Conservation (phyloP, 1,140 invertebrate genomes). For the Trinorchestia longiramus region DNA sequence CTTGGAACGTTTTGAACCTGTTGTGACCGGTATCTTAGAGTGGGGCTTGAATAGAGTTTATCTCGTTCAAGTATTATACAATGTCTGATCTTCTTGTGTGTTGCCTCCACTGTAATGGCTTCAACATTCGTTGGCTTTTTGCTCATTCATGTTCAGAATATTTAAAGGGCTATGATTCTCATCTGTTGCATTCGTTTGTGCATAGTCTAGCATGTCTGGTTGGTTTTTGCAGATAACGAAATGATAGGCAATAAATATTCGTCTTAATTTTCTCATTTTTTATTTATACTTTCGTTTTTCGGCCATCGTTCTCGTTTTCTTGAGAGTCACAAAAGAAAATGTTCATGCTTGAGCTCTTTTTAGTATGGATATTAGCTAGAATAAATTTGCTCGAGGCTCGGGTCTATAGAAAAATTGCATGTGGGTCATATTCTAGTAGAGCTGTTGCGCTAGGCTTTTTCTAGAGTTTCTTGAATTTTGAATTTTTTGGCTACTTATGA, state of each 20-base stretch:
- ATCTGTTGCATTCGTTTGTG: not conserved
- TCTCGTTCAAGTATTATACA: not conserved
- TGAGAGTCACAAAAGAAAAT: not conserved
- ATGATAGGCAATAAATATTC: not conserved
- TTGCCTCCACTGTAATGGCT: not conserved
- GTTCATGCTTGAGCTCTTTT: not conserved
- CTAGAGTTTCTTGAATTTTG: too few relatives aligned
- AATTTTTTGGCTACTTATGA: too few relatives aligned
- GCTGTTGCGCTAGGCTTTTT: too few relatives aligned
- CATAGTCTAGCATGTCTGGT: not conserved
- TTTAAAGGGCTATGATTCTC: not conserved
- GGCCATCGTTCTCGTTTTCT: not conserved
- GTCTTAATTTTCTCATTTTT: not conserved
- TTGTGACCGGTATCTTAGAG: not conserved
- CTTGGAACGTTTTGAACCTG: not conserved
- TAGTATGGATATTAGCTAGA: not conserved
- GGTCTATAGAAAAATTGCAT: not conserved
- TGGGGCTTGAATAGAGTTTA: not conserved
- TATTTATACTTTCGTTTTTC: not conserved
- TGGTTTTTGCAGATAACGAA: not conserved
- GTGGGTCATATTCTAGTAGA: not conserved
- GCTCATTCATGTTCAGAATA: not conserved
- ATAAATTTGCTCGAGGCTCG: not conserved
- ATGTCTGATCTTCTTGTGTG: not conserved
- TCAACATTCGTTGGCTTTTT: not conserved